These are phyloP conservation scores for Lepisosteus oculatus DNA, from an alignment of 2,113 vertebrate genomes.

Conservation along the genomic window DNA sequence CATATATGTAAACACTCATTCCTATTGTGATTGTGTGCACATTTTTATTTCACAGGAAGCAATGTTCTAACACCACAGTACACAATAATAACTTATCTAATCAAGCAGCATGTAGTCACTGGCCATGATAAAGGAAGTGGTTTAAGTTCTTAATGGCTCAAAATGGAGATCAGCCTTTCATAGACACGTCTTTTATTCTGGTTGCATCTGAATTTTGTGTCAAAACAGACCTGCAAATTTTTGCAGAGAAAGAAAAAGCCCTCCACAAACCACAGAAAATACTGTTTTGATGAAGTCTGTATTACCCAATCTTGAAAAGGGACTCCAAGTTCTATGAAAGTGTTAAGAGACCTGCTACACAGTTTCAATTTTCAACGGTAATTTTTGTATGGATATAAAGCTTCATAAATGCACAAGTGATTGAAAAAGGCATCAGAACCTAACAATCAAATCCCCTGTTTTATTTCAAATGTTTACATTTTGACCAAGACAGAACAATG, in stretches of 20 bases:
- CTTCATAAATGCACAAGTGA: no score
- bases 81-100: constrained; percentile 19
- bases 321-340: constrained; percentile 42
- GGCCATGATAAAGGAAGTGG: constrained; percentile 48
- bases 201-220: constrained; percentile 1
- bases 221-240: constrained; percentile 42
- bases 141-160: constrained; percentile 19
- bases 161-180: not conserved
- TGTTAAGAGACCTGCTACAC: constrained; percentile 7
- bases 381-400: no score
- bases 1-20: not conserved
- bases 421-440: no score
- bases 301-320: constrained; percentile 40
- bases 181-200: constrained; percentile 4
- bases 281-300: constrained; percentile 42
- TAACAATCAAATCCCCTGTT: no score
- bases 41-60: constrained; percentile 19
- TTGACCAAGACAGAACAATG: no score
- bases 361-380: no score
- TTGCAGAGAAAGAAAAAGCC: constrained; percentile 46
- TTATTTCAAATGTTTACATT: no score
- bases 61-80: constrained; percentile 11
- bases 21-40: not conserved
- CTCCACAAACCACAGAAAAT: constrained; percentile 64
- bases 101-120: constrained; percentile 19